Evolutionary conservation across 2,113 vertebrate genomes (phyloP), one percentile per base, ranked within the genome.

Genomic region (Pseudonaja textilis): DNA sequence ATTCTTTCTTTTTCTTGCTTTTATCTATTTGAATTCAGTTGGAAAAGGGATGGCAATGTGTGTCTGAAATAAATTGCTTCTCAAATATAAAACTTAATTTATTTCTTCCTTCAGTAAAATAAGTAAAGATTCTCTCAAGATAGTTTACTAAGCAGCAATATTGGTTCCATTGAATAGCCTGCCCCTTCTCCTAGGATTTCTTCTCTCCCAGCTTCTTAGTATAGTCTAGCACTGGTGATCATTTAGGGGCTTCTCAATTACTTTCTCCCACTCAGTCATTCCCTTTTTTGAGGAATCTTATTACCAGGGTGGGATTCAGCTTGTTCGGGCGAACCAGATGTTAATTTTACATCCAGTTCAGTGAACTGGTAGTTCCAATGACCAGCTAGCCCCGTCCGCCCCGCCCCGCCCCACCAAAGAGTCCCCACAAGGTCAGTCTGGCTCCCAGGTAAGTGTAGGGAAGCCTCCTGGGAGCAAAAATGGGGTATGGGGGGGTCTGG

Each of bases 31-130:
- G 69, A 50, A 47, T 90, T 39, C 29, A 22, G 0, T 81, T 81
- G 20, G n/a, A 26, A 42, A 6, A 10, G 56, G 85, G 52, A 22
- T 54, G 26, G 52, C 47, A 34, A 34, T 52, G 18, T 34, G 20
- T 90, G 29, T 23, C 18, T 39, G 54, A 16, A 22, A 89, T 39
- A 57, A 16, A 91, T 94, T 95, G 94, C 88, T 20, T 93, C 56
- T 50, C 0, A 4, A 57, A 55, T 90, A 23, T 95, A 69, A 89
- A 3, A 23, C 4, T n/a, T 90, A 81, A 69, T 93, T 89, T 22
- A 92, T 95, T 92, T 59, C 29, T 29, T 29, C 12, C 23, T 47
- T 12, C 86, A 50, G 14, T 34, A 54, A 50, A 26, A 45, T 16
- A 26, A 88, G n/a, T 87, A 89, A 45, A 69, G 29, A 74, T 29